Percentiles rank a stretch among this genome's conserved stretches.
These are phyloP conservation scores for Chymomyza caudatula DNA, from an alignment of 2,888 invertebrate genomes.

Conservation along the genomic window DNA sequence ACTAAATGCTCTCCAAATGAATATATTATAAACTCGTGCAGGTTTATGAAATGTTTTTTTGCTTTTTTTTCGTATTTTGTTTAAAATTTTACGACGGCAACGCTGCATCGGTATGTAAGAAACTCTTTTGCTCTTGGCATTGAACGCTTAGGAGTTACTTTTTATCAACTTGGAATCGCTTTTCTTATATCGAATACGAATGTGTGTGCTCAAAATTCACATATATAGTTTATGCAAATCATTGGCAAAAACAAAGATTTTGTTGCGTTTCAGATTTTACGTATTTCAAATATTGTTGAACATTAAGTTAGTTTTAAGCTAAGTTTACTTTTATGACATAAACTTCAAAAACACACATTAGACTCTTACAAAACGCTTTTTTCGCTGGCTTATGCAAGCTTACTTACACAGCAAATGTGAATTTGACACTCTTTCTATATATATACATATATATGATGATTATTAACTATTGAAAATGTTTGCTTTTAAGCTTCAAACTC, in stretches of 20 bases:
- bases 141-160: neutral
- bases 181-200: too few relatives aligned
- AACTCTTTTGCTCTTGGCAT: neutral
- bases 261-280: constrained; percentile 47
- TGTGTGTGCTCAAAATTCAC: constrained; percentile 54
- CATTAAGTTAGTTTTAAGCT: constrained; percentile 32
- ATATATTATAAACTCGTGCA: constrained; percentile 10
- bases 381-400: constrained; percentile 36
- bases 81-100: constrained; percentile 42
- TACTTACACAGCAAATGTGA: neutral
- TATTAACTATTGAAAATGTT: neutral
- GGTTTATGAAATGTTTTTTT: neutral
- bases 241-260: constrained; percentile 41
- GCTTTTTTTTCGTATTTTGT: constrained; percentile 6
- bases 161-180: too few relatives aligned
- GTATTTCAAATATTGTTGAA: constrained; percentile 26
- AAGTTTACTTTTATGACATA: neutral
- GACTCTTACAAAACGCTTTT: constrained; percentile 22
- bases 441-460: neutral
- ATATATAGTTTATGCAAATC: constrained; percentile 20
- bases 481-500: constrained; percentile 7
- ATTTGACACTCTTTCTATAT: neutral
- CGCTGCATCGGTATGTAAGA: constrained; percentile 69
- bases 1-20: constrained; percentile 7
- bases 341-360: neutral